Percentiles rank a stretch among this genome's conserved stretches.
Conservation (phyloP, 2,797 vertebrate species). For the Menidia menidia region DNA sequence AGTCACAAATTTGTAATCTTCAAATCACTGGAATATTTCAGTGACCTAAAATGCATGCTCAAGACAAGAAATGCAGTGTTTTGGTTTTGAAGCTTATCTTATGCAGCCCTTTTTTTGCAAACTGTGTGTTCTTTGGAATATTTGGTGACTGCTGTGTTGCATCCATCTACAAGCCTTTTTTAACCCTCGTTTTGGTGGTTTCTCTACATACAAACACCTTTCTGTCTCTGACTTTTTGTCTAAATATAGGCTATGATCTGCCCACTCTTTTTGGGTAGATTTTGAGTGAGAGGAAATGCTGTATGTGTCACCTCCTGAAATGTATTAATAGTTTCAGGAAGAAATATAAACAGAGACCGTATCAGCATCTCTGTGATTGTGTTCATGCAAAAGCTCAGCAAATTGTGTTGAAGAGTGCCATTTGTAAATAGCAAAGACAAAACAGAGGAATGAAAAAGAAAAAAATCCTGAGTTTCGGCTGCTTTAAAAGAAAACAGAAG, state of each 20-base stretch:
- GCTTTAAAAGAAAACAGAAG: background rate
- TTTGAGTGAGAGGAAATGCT: conserved; percentile 66
- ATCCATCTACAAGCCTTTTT: conserved; percentile 28
- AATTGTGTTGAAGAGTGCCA: background rate
- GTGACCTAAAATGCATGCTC: too few relatives aligned
- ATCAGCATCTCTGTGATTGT: background rate
- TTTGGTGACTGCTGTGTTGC: conserved; percentile 9
- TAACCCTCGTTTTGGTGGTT: background rate
- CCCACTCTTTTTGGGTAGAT: conserved; percentile 70
- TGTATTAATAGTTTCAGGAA: conserved; percentile 9
- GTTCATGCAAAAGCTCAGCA: background rate
- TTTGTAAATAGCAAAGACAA: conserved; percentile 1
- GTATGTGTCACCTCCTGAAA: conserved; percentile 26
- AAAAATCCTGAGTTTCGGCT: background rate
- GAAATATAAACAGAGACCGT: background rate
- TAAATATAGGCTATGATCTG: conserved; percentile 60
- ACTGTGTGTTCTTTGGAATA: conserved; percentile 29
- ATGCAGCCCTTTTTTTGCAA: background rate
- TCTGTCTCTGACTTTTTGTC: conserved; percentile 15
- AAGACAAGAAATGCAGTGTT: background rate
- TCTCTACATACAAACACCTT: background rate
- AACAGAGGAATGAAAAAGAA: background rate
- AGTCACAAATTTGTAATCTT: too few relatives aligned
- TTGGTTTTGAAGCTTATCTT: background rate
- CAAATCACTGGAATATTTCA: too few relatives aligned